phyloP scores from a whole-genome alignment of 2,888 invertebrate genomes.

The Cheilosia vulpina region DNA sequence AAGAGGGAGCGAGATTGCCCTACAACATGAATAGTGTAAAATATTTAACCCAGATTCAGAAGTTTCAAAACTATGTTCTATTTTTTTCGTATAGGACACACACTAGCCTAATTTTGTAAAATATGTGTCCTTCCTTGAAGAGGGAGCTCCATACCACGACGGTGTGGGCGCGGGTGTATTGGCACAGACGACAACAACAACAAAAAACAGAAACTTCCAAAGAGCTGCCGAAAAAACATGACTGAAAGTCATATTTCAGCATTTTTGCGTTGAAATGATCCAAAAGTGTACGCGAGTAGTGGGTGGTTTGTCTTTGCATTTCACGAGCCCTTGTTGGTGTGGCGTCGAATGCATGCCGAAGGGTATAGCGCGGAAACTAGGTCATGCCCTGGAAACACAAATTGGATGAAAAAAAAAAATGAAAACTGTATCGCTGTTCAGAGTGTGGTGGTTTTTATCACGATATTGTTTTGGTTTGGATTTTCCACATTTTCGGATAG shows the following conservation, averaged over 20 bases:
- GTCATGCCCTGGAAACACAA: slow-evolving; percentile 70
- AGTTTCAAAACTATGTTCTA: slow-evolving; percentile 13
- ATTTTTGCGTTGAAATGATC: slow-evolving; percentile 42
- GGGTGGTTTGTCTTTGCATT: slow-evolving; percentile 27
- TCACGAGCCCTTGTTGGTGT: slow-evolving; percentile 37
- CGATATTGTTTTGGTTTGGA: slow-evolving; percentile 22
- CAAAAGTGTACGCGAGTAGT: not conserved
- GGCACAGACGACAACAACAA: not conserved
- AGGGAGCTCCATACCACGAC: too few relatives aligned
- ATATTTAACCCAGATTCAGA: slow-evolving; percentile 61
- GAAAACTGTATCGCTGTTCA: not conserved
- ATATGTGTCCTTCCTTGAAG: slow-evolving; percentile 48
- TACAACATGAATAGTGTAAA: slow-evolving; percentile 61
- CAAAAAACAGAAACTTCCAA: not conserved
- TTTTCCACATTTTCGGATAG: slow-evolving; percentile 24
- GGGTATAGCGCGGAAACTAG: slow-evolving; percentile 53
- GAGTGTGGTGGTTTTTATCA: slow-evolving; percentile 11
- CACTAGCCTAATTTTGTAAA: slow-evolving; percentile 42
- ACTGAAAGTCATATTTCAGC: slow-evolving; percentile 11
- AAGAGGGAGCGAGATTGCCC: slow-evolving; percentile 25
- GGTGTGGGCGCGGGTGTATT: not conserved
- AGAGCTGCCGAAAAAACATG: slow-evolving; percentile 31
- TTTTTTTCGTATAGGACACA: slow-evolving; percentile 37
- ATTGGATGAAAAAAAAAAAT: slow-evolving; percentile 26
- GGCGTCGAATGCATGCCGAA: slow-evolving; percentile 60